Evolutionary conservation across 2,888 invertebrate species (phyloP), one percentile per base, ranked within the genome.

Genomic region (Drosophila bunnanda): DNA sequence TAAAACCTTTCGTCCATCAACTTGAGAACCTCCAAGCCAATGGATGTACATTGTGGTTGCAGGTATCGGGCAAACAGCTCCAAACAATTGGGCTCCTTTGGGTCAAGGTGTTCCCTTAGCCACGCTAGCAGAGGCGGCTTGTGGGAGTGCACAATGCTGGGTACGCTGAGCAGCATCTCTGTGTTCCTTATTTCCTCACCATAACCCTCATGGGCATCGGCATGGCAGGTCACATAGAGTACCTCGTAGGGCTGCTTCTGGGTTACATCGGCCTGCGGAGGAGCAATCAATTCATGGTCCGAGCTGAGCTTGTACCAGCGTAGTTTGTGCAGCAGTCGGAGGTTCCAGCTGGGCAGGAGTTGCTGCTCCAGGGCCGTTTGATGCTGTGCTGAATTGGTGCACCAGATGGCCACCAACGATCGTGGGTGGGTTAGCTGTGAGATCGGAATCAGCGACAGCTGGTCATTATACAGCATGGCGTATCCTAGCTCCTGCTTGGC

Each of bases 41-140:
- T 94, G 85, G 97, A 97, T 0, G 96, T 96, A 92, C 97, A 98
- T 30, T 94, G 93, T 0, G 98, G 97, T 55, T 96, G 93, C 25
- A 99, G 94, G 92, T 97, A 98, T 78, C 99, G 94, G 0, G 98
- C 98, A 93, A 98, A 99, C 59, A 99, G 91, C 93, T 99, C 99
- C 78, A 98, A 92, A 80, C 96, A 96, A 74, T 94, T 93, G 12
- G 91, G 88, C 6, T 78, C 53, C 7, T n/a, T 20, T 9, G 61
- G 57, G 10, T 5, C 95, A 94, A 96, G 77, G 7, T 80, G 25
- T 13, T 78, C 69, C 4, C 73, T 74, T 15, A 90, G 75, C 90
- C 93, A 93, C 94, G 96, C 95, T 79, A 94, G 88, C 60, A 99
- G 92, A 1, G 98, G 98, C 43, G 98, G 98, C 92, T 99, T 99